Conservation (phyloP, 2,888 invertebrate species). For the Anorthoa munda region DNA sequence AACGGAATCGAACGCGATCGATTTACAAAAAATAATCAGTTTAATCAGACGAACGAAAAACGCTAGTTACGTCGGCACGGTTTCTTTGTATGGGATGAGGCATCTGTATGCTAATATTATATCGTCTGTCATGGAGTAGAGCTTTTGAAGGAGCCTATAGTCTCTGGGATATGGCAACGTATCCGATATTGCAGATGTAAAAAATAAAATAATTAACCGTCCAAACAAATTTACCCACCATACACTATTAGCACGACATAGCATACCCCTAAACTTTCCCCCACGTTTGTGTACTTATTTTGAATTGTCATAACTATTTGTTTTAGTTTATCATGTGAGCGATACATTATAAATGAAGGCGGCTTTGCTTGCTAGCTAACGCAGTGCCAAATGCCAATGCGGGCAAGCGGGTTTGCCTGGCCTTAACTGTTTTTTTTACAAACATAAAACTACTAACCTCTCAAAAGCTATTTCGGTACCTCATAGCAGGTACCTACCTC, state of each 20-base stretch:
- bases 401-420: conserved; percentile 17
- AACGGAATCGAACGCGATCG: too few relatives aligned
- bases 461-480: background rate
- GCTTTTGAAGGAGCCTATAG: background rate
- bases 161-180: background rate
- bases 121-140: background rate
- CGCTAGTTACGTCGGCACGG: too few relatives aligned
- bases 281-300: conserved; percentile 18
- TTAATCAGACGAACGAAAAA: too few relatives aligned
- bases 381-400: conserved; percentile 34
- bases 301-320: conserved; percentile 56
- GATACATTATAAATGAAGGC: conserved; percentile 38
- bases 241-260: conserved; percentile 1
- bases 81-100: too few relatives aligned
- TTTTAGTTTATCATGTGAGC: conserved; percentile 48
- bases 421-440: conserved; percentile 13
- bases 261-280: conserved; percentile 23
- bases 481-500: too few relatives aligned
- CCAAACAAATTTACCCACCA: background rate
- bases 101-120: too few relatives aligned
- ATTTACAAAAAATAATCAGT: too few relatives aligned
- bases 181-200: background rate
- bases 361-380: conserved; percentile 7
- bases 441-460: background rate
- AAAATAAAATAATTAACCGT: background rate